These are phyloP conservation scores for Nebria salina DNA, from an alignment of 2,888 invertebrate genomes.

Conservation along the genomic window DNA sequence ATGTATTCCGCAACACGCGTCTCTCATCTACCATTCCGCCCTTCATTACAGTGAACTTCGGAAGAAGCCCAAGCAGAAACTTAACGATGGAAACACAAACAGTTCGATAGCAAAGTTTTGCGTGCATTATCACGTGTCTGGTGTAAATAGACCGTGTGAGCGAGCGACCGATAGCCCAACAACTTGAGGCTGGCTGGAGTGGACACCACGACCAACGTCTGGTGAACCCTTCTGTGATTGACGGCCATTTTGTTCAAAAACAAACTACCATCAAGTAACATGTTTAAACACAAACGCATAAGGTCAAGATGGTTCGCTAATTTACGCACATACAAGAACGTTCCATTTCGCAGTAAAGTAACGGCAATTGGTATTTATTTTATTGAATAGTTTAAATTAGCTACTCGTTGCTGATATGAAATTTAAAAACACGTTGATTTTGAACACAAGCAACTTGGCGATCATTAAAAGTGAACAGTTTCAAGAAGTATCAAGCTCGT, in stretches of 20 bases:
- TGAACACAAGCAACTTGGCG: too few species aligned
- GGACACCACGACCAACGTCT: background rate
- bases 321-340: too few species aligned
- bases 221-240: background rate
- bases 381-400: too few species aligned
- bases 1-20: conserved; percentile 30
- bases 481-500: background rate
- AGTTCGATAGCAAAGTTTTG: conserved; percentile 40
- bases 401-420: too few species aligned
- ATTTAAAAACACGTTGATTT: too few species aligned
- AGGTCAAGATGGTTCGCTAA: background rate
- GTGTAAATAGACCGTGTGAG: conserved; percentile 23
- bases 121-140: conserved; percentile 35
- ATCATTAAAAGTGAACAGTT: background rate
- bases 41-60: conserved; percentile 28
- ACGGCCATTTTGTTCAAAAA: conserved; percentile 9
- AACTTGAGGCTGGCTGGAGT: background rate
- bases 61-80: conserved; percentile 19
- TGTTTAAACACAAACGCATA: background rate
- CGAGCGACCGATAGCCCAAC: background rate
- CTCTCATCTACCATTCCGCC: background rate
- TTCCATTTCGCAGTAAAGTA: too few species aligned
- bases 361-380: too few species aligned
- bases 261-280: background rate
- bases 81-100: conserved; percentile 36